Conservation (phyloP, 2,113 vertebrate genomes). For the Nettapus auritus region DNA sequence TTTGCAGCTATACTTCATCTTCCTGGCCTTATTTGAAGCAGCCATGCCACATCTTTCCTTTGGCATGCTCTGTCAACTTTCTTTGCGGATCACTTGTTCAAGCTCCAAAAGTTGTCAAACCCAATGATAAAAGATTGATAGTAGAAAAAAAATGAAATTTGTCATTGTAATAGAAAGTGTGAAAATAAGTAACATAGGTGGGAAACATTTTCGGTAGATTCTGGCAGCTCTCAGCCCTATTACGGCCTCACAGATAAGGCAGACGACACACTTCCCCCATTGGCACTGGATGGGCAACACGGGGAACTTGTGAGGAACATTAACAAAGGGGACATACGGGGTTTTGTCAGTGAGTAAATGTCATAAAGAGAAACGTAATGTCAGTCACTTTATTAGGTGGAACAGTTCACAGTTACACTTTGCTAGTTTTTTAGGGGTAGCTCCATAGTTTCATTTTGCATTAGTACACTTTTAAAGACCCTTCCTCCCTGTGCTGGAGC, state of each 20-base stretch:
- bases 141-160: neutral
- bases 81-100: neutral
- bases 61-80: neutral
- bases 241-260: neutral
- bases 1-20: neutral
- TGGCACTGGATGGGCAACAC: neutral
- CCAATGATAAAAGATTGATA: neutral
- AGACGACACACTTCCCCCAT: accelerated
- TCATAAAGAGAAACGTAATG: neutral
- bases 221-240: neutral
- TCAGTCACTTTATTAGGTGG: neutral
- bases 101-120: neutral
- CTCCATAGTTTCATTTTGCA: neutral
- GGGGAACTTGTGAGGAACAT: neutral
- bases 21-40: neutral
- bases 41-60: neutral
- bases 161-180: neutral
- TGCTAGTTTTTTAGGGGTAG: neutral
- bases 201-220: neutral
- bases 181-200: neutral
- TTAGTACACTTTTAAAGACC: neutral
- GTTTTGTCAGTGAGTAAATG: neutral
- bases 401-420: neutral
- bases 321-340: neutral
- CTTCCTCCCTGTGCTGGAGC: neutral